Percentiles rank a stretch among this genome's conserved stretches.
Conservation (phyloP, 92 coral and sea anemone genomes). For the Palythoa caribaeorum region DNA sequence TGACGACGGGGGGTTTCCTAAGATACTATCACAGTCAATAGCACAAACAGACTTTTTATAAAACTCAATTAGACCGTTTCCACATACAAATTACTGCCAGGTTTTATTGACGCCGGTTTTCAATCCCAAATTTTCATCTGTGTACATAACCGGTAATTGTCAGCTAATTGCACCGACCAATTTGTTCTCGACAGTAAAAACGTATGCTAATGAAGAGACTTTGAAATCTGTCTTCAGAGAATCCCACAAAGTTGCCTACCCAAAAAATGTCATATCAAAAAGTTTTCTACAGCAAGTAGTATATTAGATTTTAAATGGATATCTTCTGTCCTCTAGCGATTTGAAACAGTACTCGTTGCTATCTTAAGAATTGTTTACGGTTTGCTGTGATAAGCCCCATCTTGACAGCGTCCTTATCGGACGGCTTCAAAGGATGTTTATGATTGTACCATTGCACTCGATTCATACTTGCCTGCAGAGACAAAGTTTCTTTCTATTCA, state of each 20-base stretch:
- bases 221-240: background rate
- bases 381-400: constrained; percentile 59
- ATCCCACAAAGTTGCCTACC: constrained; percentile 37
- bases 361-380: constrained; percentile 51
- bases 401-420: constrained; percentile 59
- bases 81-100: constrained; percentile 88
- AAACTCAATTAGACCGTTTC: constrained; percentile 93
- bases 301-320: constrained; percentile 28
- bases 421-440: constrained; percentile 60
- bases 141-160: constrained; percentile 93
- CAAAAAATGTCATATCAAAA: constrained; percentile 4
- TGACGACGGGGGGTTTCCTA: constrained; percentile 92
- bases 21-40: constrained; percentile 88
- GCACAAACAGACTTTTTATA: constrained; percentile 87
- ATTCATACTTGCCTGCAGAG: constrained; percentile 63
- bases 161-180: constrained; percentile 90
- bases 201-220: constrained; percentile 71
- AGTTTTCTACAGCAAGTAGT: constrained; percentile 18
- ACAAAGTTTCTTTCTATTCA: constrained; percentile 63
- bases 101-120: constrained; percentile 81
- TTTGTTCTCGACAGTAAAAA: constrained; percentile 76
- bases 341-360: constrained; percentile 36
- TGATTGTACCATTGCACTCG: constrained; percentile 48
- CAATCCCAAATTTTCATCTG: constrained; percentile 91
- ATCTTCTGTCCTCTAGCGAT: constrained; percentile 22